Evolutionary conservation across 2,113 vertebrate species (phyloP).

Genomic region (Protobothrops mucrosquamatus): DNA sequence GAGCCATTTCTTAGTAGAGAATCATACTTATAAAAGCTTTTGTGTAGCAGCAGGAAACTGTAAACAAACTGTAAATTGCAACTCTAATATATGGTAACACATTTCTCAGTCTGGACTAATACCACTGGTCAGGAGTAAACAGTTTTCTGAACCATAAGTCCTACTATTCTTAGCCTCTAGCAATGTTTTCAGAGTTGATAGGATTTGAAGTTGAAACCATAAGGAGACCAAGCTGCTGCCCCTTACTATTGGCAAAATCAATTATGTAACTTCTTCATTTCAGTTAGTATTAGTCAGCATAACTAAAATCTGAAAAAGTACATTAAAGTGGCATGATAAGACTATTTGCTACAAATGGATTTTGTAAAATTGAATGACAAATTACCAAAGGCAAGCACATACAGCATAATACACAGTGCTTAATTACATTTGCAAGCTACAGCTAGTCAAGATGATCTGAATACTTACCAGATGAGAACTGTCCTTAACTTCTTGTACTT

Average conservation of each 20-base stretch:
- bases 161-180: no score
- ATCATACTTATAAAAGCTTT: not conserved
- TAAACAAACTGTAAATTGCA: not conserved
- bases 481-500: conserved; percentile 95
- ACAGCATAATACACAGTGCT: not conserved
- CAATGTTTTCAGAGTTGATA: no score
- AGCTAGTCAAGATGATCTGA: not conserved
- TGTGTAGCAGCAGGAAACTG: not conserved
- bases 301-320: not conserved
- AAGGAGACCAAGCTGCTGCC: no score
- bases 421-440: not conserved
- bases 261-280: not conserved
- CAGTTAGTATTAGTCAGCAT: not conserved
- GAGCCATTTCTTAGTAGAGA: not conserved
- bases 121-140: not conserved
- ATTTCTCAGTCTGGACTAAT: not conserved
- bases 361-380: not conserved
- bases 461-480: conserved; percentile 88
- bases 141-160: no score
- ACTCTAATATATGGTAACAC: not conserved
- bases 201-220: no score
- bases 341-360: not conserved
- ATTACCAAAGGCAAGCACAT: not conserved
- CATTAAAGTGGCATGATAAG: not conserved
- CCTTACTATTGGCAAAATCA: no score